Conservation (phyloP, 2,113 vertebrate species). For the Hemibagrus wyckioides region DNA sequence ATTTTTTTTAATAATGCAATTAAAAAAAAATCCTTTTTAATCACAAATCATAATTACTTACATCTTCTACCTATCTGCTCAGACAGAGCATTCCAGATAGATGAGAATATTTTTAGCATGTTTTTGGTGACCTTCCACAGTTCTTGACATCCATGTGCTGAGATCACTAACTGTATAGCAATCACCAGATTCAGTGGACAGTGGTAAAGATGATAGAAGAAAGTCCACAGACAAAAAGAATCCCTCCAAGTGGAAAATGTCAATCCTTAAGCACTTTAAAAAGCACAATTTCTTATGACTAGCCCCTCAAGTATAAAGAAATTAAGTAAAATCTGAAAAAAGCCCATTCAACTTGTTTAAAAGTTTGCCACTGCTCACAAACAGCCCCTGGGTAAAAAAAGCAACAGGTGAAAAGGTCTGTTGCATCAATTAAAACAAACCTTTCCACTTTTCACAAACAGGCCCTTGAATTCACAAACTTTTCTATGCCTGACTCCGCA, state of each 20-base stretch:
- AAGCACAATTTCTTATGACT: too few relatives aligned
- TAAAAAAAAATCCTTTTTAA: too few relatives aligned
- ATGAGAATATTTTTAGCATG: not conserved
- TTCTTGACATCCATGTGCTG: not conserved
- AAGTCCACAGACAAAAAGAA: not conserved
- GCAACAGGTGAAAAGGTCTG: not conserved
- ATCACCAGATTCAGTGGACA: not conserved
- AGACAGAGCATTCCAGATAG: not conserved
- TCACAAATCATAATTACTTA: too few relatives aligned
- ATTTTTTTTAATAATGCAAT: too few relatives aligned
- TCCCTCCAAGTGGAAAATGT: not conserved
- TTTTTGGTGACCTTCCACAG: not conserved
- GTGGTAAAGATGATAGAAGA: not conserved
- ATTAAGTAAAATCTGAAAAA: too few relatives aligned
- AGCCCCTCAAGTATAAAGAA: too few relatives aligned
- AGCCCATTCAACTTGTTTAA: not conserved
- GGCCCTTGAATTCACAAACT: not conserved
- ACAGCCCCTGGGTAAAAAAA: not conserved
- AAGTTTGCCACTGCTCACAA: not conserved
- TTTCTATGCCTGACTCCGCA: not conserved
- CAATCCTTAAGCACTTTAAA: too few relatives aligned
- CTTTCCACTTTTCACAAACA: not conserved
- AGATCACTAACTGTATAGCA: not conserved
- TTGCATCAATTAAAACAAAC: not conserved
- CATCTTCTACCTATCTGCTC: too few relatives aligned